Evolutionary conservation across 2,888 invertebrate species (phyloP), one percentile per base, ranked within the genome.

Genomic region (Limnephilus auricula): DNA sequence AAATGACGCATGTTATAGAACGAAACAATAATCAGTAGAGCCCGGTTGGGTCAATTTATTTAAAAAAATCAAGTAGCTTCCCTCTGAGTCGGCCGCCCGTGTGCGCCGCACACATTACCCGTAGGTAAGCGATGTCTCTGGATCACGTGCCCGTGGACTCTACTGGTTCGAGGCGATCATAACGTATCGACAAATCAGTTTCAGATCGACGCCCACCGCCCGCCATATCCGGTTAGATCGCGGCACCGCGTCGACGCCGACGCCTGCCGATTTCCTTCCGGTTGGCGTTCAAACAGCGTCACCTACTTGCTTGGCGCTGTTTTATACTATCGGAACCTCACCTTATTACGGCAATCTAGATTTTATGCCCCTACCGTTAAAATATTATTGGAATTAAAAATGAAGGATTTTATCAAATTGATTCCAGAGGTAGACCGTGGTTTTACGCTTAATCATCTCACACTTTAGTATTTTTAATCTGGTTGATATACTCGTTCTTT

Each of bases 191-290:
- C 37, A 15, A 30, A 30, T 85, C 45, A 65, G 65, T 65, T 65
- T 40, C 37, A 34, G 85, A 85, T 85, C 85, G 85, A 85, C 85
- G 85, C 85, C 85, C 85, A 85, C 37, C 85, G n/a, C 45, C n/a
- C 13, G 45, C 45, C 25, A 45, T 85, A 45, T 85, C 85, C 85
- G 85, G 13, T 85, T 6, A 40, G 37, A 40, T 85, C 85, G 85
- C 85, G 85, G 84, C 40, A 45, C 85, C 65, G 65, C 65, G 45
- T 15, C 83, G n/a, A n/a, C 15, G 25, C 65, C 85, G 85, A 40
- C 85, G 37, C 45, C 85, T 30, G 45, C 85, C 85, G 45, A 84
- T 45, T 40, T 40, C 85, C 85, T 85, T 85, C 85, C 85, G 85
- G 40, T 10, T 40, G 37, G 40, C 45, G 40, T 30, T 85, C 30